Evolutionary conservation across 2,888 invertebrate genomes (phyloP).

Genomic region (Philopedon plagiatum): DNA sequence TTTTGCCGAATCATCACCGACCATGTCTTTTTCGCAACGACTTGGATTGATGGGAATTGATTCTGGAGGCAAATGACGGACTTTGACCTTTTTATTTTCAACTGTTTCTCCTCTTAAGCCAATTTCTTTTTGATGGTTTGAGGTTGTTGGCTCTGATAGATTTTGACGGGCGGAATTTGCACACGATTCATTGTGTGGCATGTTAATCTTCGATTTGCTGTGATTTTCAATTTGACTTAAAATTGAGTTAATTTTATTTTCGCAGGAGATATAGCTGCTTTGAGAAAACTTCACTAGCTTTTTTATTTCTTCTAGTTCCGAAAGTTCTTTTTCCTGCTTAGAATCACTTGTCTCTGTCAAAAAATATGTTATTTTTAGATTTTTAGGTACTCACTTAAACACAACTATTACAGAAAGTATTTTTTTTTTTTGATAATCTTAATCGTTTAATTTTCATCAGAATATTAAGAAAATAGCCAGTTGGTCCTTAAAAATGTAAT

Average conservation of each 20-base stretch:
- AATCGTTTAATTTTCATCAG: too few relatives aligned
- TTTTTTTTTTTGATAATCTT: too few relatives aligned
- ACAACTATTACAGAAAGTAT: too few relatives aligned
- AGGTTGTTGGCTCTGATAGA: constrained; percentile 19
- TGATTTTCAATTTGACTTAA: background rate
- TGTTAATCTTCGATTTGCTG: background rate
- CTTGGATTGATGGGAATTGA: constrained; percentile 30
- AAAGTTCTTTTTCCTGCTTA: background rate
- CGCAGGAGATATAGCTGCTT: background rate
- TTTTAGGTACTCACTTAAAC: too few relatives aligned
- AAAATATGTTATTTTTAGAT: background rate
- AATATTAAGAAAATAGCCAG: too few relatives aligned
- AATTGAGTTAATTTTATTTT: background rate
- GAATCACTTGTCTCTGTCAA: background rate
- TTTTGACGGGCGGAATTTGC: background rate
- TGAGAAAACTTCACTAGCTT: background rate
- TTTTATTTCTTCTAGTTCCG: background rate
- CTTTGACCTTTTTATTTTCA: constrained; percentile 44
- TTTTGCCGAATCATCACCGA: constrained; percentile 52
- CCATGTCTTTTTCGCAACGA: constrained; percentile 49
- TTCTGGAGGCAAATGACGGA: constrained; percentile 44
- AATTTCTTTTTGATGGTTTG: constrained; percentile 29
- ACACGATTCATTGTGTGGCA: background rate
- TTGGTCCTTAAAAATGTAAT: too few relatives aligned
- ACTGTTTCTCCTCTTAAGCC: constrained; percentile 17